Conservation (phyloP, 1,140 invertebrate species). For the Solen grandis region DNA sequence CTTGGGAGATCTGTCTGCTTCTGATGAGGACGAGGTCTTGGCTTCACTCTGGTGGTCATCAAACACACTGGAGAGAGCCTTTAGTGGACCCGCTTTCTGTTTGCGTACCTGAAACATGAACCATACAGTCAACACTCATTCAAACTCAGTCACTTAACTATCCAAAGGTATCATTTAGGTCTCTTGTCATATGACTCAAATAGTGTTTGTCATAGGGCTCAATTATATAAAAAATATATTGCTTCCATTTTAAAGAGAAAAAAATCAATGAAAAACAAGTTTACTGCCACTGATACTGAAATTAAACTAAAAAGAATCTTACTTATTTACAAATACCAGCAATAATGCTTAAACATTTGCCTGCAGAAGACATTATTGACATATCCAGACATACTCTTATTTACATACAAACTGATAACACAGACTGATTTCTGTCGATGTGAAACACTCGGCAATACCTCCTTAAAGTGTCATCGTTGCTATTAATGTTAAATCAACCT, state of each 20-base stretch:
- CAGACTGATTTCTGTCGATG: too few relatives aligned
- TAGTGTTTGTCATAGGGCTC: not conserved
- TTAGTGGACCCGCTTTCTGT: slow-evolving; percentile 71
- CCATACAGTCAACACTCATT: not conserved
- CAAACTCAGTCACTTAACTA: not conserved
- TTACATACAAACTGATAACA: too few relatives aligned
- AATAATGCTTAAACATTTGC: too few relatives aligned
- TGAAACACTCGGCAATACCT: too few relatives aligned
- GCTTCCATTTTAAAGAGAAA: not conserved
- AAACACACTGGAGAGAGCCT: slow-evolving; percentile 67
- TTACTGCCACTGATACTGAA: too few relatives aligned
- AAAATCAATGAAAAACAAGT: not conserved
- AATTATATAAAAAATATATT: not conserved
- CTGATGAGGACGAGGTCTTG: slow-evolving; percentile 41
- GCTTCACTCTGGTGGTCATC: too few relatives aligned
- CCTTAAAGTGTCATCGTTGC: too few relatives aligned
- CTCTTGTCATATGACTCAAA: not conserved
- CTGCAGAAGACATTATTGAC: too few relatives aligned
- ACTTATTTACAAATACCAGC: too few relatives aligned
- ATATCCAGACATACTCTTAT: too few relatives aligned
- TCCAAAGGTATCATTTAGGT: not conserved
- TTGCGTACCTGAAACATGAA: slow-evolving; percentile 60
- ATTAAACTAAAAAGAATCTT: too few relatives aligned
- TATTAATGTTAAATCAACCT: too few relatives aligned
- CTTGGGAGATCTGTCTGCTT: slow-evolving; percentile 39